Conservation (phyloP, 2,797 vertebrate species). For the Mionectes olivaceus region DNA sequence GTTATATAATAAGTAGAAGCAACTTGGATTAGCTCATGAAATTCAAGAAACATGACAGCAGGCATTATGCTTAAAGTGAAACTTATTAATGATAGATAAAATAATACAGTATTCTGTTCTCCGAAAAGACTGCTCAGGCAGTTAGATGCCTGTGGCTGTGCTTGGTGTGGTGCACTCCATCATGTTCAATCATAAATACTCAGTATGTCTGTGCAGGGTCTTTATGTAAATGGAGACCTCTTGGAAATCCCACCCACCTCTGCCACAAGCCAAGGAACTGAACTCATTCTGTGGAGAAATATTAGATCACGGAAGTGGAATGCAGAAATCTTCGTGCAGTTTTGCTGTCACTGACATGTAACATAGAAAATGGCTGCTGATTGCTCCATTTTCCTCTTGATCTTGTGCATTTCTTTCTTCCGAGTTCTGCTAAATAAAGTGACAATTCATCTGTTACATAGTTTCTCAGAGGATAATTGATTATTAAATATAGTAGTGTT, state of each 20-base stretch:
- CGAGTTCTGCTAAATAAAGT: not conserved
- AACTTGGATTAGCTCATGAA: constrained; percentile 2
- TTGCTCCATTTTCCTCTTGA: not conserved
- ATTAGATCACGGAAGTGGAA: not conserved
- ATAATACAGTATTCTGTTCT: constrained; percentile 22
- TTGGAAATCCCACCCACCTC: not conserved
- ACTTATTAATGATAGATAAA: constrained; percentile 49
- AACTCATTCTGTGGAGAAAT: not conserved
- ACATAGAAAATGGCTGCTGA: not conserved
- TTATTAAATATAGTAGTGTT: not conserved
- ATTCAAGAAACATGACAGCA: constrained; percentile 50
- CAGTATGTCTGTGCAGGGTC: not conserved
- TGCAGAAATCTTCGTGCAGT: not conserved
- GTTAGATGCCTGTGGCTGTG: not conserved
- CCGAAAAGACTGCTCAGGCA: not conserved
- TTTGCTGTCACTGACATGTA: not conserved
- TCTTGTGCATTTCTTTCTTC: not conserved
- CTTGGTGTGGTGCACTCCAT: not conserved
- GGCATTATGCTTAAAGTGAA: constrained; percentile 9
- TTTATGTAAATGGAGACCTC: not conserved
- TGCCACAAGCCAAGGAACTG: not conserved
- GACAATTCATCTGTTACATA: not conserved
- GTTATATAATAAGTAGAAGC: constrained; percentile 28
- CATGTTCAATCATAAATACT: not conserved
- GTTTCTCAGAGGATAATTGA: not conserved